A percentile compares a stretch with the other conserved stretches of the same genome.
Conservation (phyloP, 2,888 invertebrate genomes). For the Blomia tropicalis region DNA sequence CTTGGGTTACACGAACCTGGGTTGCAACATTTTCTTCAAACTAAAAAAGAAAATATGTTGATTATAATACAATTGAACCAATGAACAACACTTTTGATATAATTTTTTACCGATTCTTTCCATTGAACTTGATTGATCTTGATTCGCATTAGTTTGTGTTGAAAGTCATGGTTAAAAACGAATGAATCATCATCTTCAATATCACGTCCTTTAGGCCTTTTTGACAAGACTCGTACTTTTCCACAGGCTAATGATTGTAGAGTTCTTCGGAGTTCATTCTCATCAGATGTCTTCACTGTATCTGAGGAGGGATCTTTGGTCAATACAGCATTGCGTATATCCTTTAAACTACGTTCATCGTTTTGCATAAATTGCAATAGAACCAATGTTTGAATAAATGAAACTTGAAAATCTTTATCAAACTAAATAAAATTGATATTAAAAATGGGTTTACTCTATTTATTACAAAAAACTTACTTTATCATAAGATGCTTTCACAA, state of each 20-base stretch:
- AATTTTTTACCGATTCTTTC: constrained; percentile 76
- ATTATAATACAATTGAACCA: neutral
- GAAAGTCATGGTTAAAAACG: constrained; percentile 76
- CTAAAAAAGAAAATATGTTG: constrained; percentile 42
- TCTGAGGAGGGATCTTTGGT: constrained; percentile 24
- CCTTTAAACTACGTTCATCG: constrained; percentile 52
- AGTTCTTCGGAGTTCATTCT: constrained; percentile 77
- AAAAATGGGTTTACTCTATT: too few species aligned
- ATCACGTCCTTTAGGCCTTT: constrained; percentile 74
- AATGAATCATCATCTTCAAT: constrained; percentile 75
- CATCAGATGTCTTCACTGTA: constrained; percentile 50
- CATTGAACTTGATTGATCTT: constrained; percentile 99
- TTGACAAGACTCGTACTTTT: constrained; percentile 75
- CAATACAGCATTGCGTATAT: constrained; percentile 72
- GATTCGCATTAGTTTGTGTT: constrained; percentile 88
- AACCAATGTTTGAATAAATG: constrained; percentile 87
- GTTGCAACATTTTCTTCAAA: constrained; percentile 87
- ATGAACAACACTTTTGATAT: neutral
- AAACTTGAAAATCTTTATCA: constrained; percentile 86
- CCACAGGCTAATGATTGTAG: constrained; percentile 94
- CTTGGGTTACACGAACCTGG: constrained; percentile 94
- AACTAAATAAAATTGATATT: constrained; percentile 41
- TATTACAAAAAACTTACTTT: neutral
- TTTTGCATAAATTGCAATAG: constrained; percentile 79
- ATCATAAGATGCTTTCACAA: constrained; percentile 68